Percentiles rank a stretch among this genome's conserved stretches.
Evolutionary conservation across 1,140 invertebrate species (phyloP).

Genomic region (Magallana gigas): DNA sequence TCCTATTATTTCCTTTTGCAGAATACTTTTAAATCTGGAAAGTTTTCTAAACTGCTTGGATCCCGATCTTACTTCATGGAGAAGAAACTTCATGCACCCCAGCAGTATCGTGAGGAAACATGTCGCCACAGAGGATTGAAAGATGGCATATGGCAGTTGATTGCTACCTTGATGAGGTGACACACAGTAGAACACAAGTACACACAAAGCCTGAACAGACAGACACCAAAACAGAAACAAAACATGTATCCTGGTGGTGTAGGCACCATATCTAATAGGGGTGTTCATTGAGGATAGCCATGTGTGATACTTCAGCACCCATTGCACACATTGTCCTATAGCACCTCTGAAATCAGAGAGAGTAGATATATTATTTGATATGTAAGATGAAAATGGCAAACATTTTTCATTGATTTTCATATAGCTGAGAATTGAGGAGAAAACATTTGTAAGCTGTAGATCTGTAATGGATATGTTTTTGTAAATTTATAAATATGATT

Average conservation of each 20-base stretch:
- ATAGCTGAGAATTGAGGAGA: no score
- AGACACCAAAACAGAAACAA: neutral
- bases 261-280: constrained; percentile 7
- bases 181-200: neutral
- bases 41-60: neutral
- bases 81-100: neutral
- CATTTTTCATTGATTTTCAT: no score
- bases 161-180: neutral
- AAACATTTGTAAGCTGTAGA: no score
- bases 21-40: neutral
- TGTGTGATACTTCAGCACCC: neutral
- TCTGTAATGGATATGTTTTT: no score
- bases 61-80: neutral
- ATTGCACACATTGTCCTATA: neutral
- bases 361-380: neutral
- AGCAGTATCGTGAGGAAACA: neutral
- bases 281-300: neutral
- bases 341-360: neutral
- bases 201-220: neutral
- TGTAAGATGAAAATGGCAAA: neutral
- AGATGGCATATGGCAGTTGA: neutral
- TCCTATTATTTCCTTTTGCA: neutral
- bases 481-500: no score
- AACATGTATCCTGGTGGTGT: constrained; percentile 4
- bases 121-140: neutral